Evolutionary conservation across 2,888 invertebrate genomes (phyloP).

Genomic region (Spilosoma lubricipeda): DNA sequence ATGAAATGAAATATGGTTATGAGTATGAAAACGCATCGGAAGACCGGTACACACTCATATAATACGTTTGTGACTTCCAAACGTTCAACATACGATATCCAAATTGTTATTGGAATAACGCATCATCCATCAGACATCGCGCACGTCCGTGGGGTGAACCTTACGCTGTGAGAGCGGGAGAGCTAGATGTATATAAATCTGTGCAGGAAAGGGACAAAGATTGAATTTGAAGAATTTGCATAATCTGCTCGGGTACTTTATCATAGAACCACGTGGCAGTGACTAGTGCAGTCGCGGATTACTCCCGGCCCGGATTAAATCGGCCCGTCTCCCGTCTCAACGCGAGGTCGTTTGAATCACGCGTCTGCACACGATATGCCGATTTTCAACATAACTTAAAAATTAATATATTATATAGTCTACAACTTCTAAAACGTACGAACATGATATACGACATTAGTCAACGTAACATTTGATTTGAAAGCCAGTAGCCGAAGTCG

Average conservation of each 20-base stretch:
- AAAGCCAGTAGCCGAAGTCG: constrained; percentile 67
- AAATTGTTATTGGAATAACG: constrained; percentile 86
- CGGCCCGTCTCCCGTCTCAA: constrained; percentile 60
- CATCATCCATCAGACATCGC: constrained; percentile 84
- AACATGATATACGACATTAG: constrained; percentile 42
- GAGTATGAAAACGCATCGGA: constrained; percentile 42
- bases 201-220: constrained; percentile 65
- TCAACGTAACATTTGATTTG: constrained; percentile 47
- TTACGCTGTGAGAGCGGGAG: constrained; percentile 66
- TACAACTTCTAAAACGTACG: constrained; percentile 33
- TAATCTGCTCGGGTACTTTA: constrained; percentile 85
- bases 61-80: constrained; percentile 70
- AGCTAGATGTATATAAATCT: constrained; percentile 48
- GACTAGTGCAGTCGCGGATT: constrained; percentile 85
- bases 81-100: constrained; percentile 82
- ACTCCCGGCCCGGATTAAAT: constrained; percentile 77
- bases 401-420: constrained; percentile 27
- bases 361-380: constrained; percentile 49
- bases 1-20: constrained; percentile 36
- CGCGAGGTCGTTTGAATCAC: constrained; percentile 64
- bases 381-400: constrained; percentile 42
- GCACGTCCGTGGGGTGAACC: constrained; percentile 79
- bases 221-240: constrained; percentile 84
- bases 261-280: constrained; percentile 86
- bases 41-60: constrained; percentile 44